phyloP scores from a whole-genome alignment of 1,140 invertebrate genomes.

The Pomacea maculata region DNA sequence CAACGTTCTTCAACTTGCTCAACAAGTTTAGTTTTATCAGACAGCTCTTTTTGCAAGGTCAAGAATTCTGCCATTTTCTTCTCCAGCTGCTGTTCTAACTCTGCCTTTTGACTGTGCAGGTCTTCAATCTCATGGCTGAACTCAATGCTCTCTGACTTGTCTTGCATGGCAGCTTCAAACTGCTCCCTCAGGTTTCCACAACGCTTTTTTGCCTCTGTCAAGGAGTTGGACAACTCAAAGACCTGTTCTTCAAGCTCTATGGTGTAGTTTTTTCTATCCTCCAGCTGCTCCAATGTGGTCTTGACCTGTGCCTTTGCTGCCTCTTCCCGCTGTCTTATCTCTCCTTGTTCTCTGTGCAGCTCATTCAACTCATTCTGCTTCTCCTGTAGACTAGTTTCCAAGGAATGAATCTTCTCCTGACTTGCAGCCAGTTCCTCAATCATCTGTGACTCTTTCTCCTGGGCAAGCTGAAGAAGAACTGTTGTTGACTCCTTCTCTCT shows the following conservation, averaged over 20 bases:
- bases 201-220: slow-evolving; percentile 46
- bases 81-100: neutral
- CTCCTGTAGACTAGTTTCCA: slow-evolving; percentile 32
- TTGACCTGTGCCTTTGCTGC: slow-evolving; percentile 14
- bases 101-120: slow-evolving; percentile 15
- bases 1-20: neutral
- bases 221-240: slow-evolving; percentile 49
- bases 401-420: slow-evolving; percentile 29
- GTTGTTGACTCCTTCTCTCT: slow-evolving; percentile 54
- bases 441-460: slow-evolving; percentile 46
- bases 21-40: neutral
- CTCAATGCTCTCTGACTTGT: slow-evolving; percentile 3
- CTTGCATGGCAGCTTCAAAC: slow-evolving; percentile 5
- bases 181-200: slow-evolving; percentile 45
- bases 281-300: slow-evolving; percentile 30
- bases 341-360: slow-evolving; percentile 28
- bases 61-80: neutral
- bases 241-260: slow-evolving; percentile 54
- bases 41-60: neutral
- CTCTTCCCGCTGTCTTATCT: slow-evolving; percentile 29
- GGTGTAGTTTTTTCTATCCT: slow-evolving; percentile 49
- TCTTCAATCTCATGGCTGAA: slow-evolving; percentile 28
- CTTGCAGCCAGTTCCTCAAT: slow-evolving; percentile 39
- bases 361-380: slow-evolving; percentile 26
- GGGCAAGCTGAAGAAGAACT: slow-evolving; percentile 51